Evolutionary conservation across 2,113 vertebrate species (phyloP).

Genomic region (Thryonomys swinderianus): DNA sequence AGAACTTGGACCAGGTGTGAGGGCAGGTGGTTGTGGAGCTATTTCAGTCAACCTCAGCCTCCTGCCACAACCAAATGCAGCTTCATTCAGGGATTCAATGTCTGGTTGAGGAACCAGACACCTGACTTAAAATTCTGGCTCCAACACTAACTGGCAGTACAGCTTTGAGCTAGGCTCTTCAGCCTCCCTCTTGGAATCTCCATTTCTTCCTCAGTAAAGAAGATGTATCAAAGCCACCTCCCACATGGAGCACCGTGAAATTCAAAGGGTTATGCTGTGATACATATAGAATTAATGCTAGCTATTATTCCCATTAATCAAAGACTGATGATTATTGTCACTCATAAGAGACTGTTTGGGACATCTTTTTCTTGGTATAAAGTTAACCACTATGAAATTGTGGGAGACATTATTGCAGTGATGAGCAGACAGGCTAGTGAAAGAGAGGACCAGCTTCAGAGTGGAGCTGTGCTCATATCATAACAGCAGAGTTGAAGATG

Average conservation of each 20-base stretch:
- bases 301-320: not conserved
- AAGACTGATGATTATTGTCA: not conserved
- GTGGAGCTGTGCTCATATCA: not conserved
- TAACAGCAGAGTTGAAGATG: not conserved
- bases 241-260: not conserved
- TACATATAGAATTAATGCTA: not conserved
- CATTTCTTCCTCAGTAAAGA: not conserved
- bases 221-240: not conserved
- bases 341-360: constrained; percentile 4
- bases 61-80: not conserved
- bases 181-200: not conserved
- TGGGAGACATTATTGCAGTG: too few species aligned
- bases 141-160: not conserved
- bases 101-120: constrained; percentile 8
- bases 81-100: not conserved
- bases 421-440: not conserved
- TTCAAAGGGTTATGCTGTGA: not conserved
- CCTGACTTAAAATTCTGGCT: constrained; percentile 25
- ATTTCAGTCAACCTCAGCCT: not conserved
- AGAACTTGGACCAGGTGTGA: constrained; percentile 65
- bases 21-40: constrained; percentile 44
- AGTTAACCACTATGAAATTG: constrained; percentile 32
- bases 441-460: not conserved
- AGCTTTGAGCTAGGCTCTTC: not conserved
- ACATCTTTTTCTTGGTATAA: not conserved